Evolutionary conservation across 1,140 invertebrate genomes (phyloP), one percentile per base, ranked within the genome.

Genomic region (Saccostrea echinata): DNA sequence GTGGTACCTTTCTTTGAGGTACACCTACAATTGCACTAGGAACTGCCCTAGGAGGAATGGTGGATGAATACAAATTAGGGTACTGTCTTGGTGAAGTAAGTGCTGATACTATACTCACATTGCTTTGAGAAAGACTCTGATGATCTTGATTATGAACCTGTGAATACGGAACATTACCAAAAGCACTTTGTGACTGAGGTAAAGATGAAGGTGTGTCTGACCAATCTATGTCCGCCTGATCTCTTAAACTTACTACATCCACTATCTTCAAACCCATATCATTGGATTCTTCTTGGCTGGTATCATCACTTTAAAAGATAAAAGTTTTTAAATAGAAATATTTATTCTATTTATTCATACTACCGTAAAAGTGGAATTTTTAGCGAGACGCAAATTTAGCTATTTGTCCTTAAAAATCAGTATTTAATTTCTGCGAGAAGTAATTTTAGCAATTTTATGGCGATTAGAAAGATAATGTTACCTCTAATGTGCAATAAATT

Each of bases 191-290:
- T n/a, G 81, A 52, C 81, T 51, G 81, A 51, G 81, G 53, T 55
- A 43, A 57, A 0, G 21, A 16, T 52, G 1, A 86, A 30, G 27
- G 9, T 24, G 86, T 21, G 53, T 85, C 85, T 43, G 27, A 24
- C 87, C 87, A 88, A 16, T 84, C 87, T 84, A 76, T 86, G 16
- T 88, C 86, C 16, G 83, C 53, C 55, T 91, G 90, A 30, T 91
- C 91, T 53, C 91, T 87, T 21, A 93, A 84, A 87, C 93, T 93
- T 18, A 93, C 91, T 55, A 93, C 93, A 53, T 92, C 90, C 8
- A 93, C 91, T 35, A 93, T 93, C 87, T 93, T 93, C 43, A 93
- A 84, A 21, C 92, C 91, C 53, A 92, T 91, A 83, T 89, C 89
- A 61, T 91, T 89, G 68, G 83, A 84, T 21, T 61, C 51, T 61